Evolutionary conservation across 2,888 invertebrate genomes (phyloP).

Genomic region (Coremacera marginata): DNA sequence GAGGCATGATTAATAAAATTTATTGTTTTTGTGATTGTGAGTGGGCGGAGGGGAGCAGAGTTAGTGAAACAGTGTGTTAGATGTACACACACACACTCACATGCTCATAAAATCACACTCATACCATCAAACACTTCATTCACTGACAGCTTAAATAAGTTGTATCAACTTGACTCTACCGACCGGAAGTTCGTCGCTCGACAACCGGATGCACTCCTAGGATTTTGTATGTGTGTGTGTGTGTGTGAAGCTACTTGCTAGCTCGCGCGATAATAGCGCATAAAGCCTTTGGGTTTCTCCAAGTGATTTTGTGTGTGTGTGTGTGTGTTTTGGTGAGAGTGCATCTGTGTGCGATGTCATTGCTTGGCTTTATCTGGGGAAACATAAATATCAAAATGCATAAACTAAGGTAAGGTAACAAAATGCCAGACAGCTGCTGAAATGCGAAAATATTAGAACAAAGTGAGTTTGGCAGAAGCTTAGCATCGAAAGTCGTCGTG

Average conservation of each 20-base stretch:
- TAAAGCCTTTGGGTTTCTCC: background rate
- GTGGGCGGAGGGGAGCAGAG: background rate
- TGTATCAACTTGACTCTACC: conserved; percentile 4
- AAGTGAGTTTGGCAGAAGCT: background rate
- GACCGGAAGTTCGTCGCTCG: conserved; percentile 12
- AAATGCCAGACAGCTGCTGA: conserved; percentile 1
- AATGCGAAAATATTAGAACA: background rate
- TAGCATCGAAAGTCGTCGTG: background rate
- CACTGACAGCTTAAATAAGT: conserved; percentile 6
- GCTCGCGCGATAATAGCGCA: conserved; percentile 24
- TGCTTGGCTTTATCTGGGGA: conserved; percentile 27
- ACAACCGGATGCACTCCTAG: conserved; percentile 8
- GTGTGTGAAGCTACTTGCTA: no score
- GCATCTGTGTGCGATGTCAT: background rate
- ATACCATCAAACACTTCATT: background rate
- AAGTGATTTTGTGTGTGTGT: background rate
- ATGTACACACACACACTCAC: background rate
- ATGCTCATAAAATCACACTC: background rate
- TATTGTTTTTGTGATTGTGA: conserved; percentile 29
- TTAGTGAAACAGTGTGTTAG: background rate
- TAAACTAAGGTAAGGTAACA: background rate
- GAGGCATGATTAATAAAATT: conserved; percentile 33
- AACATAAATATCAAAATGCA: conserved; percentile 29
- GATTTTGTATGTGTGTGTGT: background rate
- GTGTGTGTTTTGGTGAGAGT: background rate